Base-by-base conservation (phyloP, 2,888 invertebrate species). In the Thymelicus acteon region DNA sequence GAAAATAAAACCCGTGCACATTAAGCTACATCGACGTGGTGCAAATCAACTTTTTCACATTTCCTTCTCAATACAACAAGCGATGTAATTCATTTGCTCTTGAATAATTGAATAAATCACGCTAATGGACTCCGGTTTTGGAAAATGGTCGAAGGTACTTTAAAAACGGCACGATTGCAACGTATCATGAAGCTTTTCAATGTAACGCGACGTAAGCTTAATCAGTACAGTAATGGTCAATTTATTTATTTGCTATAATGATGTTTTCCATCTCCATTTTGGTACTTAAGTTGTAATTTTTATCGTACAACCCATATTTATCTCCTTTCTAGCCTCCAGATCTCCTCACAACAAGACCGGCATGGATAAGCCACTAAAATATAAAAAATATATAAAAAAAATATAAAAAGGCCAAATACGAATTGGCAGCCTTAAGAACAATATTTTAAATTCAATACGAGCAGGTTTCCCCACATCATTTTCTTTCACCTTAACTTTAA, bases 61-160 rank as follows among this genome's bases (percentile, higher is more conserved):
- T 57, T 44, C 24, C 72, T 71, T 75, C 76, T 77, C 77, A 72
- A 73, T 77, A 74, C 74, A 82, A 83, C 82, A 81, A 80, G 76
- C 77, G 73, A 72, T 76, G 77, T 87, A 86, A 88, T 88, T 88
- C 86, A 84, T 90, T 88, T 87, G 84, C 83, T 83, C 81, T 83
- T 88, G 91, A 91, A 88, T 90, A 89, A 91, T 91, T 88, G 84
- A 91, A 91, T 91, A 90, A 89, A 90, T 90, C 90, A 85, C 82
- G 75, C 82, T 90, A 89, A 90, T 89, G 90, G 89, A 86, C 82
- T 77, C 79, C 83, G 80, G 85, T 87, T 89, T 85, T 83, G 80
- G 81, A 83, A 87, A 90, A 88, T 87, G 89, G 87, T 85, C 86
- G 81, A n/a, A 19, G 65, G 44, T 82, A 79, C 82, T 84, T 85